phyloP scores from a whole-genome alignment of 2,888 invertebrate genomes.

The Teinopalpus imperialis region DNA sequence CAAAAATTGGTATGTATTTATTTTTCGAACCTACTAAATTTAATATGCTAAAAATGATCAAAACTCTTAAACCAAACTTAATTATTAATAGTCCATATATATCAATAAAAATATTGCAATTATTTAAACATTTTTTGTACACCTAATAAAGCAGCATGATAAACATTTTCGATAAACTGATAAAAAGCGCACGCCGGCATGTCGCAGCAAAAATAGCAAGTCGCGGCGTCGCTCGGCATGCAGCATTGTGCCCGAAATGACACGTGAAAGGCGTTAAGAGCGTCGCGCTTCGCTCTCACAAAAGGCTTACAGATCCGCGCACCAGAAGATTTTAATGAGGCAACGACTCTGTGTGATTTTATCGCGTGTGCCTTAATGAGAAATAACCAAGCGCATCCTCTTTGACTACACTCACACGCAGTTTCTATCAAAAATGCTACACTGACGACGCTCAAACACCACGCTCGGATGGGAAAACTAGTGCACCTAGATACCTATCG shows the following conservation, averaged over 20 bases:
- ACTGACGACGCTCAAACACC: slow-evolving; percentile 35
- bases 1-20: too few species aligned
- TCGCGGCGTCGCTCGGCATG: slow-evolving; percentile 50
- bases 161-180: slow-evolving; percentile 63
- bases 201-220: slow-evolving; percentile 67
- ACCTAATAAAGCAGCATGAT: too few species aligned
- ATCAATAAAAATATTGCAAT: too few species aligned
- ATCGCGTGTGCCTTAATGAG: slow-evolving; percentile 79
- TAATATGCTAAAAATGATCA: too few species aligned
- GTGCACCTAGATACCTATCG: slow-evolving; percentile 13
- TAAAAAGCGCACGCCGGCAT: slow-evolving; percentile 59
- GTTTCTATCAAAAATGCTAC: slow-evolving; percentile 61
- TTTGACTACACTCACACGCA: slow-evolving; percentile 65
- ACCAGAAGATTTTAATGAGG: slow-evolving; percentile 83
- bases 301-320: slow-evolving; percentile 80
- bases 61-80: too few species aligned
- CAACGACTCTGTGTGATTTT: slow-evolving; percentile 81
- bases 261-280: slow-evolving; percentile 79
- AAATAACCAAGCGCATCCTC: slow-evolving; percentile 80
- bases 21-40: too few species aligned
- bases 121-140: too few species aligned
- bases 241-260: slow-evolving; percentile 78
- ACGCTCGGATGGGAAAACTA: slow-evolving; percentile 24
- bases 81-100: too few species aligned
- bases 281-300: slow-evolving; percentile 69